Conservation (phyloP, 2,113 vertebrate species). For the Pao palembangensis region DNA sequence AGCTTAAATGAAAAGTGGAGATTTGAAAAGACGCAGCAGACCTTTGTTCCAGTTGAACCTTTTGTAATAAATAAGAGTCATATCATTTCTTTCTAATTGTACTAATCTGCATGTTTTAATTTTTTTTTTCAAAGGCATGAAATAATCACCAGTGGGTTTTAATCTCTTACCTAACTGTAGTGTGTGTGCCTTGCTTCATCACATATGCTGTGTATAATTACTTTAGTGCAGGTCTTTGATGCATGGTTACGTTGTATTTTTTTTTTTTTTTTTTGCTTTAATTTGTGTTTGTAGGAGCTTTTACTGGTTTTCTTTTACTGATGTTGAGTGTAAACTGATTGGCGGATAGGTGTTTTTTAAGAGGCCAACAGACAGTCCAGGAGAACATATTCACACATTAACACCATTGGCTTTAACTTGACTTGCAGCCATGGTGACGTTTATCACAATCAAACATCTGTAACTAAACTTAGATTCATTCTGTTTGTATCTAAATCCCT, state of each 20-base stretch:
- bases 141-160: conserved; percentile 20
- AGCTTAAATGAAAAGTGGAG: conserved; percentile 38
- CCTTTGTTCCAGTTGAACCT: not conserved
- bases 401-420: too few relatives aligned
- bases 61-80: conserved; percentile 8
- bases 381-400: too few relatives aligned
- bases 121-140: conserved; percentile 48
- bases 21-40: conserved; percentile 10
- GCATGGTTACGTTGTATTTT: not conserved
- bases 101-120: conserved; percentile 65
- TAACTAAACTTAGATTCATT: not conserved
- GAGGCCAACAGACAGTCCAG: too few relatives aligned
- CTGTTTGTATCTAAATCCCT: not conserved
- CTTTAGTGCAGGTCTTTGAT: conserved; percentile 17
- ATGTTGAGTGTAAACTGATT: conserved; percentile 8
- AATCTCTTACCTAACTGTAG: conserved; percentile 38
- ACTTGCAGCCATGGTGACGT: too few relatives aligned
- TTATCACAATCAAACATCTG: too few relatives aligned
- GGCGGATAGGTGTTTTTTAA: not conserved
- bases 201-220: conserved; percentile 35
- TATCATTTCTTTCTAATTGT: conserved; percentile 30
- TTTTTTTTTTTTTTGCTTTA: too few relatives aligned
- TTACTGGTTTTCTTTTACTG: conserved; percentile 4
- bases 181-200: conserved; percentile 59
- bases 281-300: not conserved